Evolutionary conservation across 1,140 invertebrate genomes (phyloP).

Genomic region (Penaeus vannamei): DNA sequence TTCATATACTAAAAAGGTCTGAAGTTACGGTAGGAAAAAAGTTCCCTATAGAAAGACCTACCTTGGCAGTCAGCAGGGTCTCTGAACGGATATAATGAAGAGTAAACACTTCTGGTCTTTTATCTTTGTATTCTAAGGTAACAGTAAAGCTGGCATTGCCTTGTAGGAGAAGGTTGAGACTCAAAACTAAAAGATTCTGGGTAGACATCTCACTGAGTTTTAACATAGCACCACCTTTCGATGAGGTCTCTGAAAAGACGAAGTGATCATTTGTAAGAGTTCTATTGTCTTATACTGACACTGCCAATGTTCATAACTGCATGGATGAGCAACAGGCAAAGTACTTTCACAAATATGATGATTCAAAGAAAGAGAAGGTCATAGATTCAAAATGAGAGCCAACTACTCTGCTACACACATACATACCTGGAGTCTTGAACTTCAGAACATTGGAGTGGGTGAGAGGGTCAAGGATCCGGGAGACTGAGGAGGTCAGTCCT

Average conservation of each 20-base stretch:
- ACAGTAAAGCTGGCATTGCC: conserved; percentile 86
- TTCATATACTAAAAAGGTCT: background rate
- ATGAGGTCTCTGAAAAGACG: conserved; percentile 26
- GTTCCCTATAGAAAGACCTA: conserved; percentile 71
- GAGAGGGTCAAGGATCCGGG: conserved; percentile 76
- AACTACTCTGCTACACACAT: background rate
- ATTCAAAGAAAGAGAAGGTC: no score
- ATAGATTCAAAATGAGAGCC: no score
- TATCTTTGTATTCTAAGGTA: conserved; percentile 82
- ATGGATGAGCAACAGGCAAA: no score
- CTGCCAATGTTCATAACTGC: no score
- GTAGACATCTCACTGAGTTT: conserved; percentile 25
- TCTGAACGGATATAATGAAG: conserved; percentile 87
- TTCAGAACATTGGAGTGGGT: conserved; percentile 75
- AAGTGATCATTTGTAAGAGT: background rate
- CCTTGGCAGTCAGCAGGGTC: conserved; percentile 81
- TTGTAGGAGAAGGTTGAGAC: conserved; percentile 39
- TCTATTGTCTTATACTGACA: background rate
- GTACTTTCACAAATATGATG: no score
- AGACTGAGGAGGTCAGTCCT: conserved; percentile 77
- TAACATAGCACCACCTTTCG: conserved; percentile 45
- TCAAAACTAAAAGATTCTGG: conserved; percentile 49
- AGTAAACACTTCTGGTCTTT: conserved; percentile 81
- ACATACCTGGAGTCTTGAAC: conserved; percentile 79
- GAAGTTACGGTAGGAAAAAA: conserved; percentile 14